phyloP scores from a whole-genome alignment of 2,888 invertebrate genomes.

The Ariolimax columbianus region DNA sequence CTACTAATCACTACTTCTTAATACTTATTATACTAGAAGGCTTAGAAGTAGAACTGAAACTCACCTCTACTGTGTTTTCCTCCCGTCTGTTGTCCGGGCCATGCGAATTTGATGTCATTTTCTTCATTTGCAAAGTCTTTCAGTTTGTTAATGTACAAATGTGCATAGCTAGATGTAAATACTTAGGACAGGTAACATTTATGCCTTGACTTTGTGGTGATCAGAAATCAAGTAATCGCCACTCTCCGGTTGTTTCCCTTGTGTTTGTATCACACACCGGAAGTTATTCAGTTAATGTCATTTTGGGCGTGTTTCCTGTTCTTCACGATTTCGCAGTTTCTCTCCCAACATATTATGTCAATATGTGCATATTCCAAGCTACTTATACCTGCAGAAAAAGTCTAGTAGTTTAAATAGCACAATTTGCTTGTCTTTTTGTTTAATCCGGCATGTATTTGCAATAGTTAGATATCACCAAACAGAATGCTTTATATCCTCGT shows the following conservation, averaged over 20 bases:
- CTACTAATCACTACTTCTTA: no score
- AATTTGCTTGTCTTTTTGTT: neutral
- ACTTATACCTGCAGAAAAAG: neutral
- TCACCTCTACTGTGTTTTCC: constrained; percentile 70
- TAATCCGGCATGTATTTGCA: neutral
- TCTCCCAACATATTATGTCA: neutral
- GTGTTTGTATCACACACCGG: constrained; percentile 10
- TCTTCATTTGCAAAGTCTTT: constrained; percentile 21
- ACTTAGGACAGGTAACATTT: constrained; percentile 4
- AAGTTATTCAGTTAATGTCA: constrained; percentile 1
- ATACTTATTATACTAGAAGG: no score
- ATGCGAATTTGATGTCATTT: constrained; percentile 43
- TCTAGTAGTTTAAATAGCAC: neutral
- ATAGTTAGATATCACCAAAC: neutral
- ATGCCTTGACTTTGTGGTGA: neutral
- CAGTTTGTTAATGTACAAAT: neutral
- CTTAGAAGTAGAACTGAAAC: constrained; percentile 1
- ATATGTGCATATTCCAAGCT: neutral
- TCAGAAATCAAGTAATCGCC: neutral
- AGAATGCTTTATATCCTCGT: no score
- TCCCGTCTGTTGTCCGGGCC: constrained; percentile 60
- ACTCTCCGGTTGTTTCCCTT: constrained; percentile 34
- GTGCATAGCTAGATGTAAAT: neutral
- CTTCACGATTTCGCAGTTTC: neutral
- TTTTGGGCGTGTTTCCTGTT: neutral